phyloP scores from a whole-genome alignment of 1,140 invertebrate genomes.

The Cardiocondyla obscurior region DNA sequence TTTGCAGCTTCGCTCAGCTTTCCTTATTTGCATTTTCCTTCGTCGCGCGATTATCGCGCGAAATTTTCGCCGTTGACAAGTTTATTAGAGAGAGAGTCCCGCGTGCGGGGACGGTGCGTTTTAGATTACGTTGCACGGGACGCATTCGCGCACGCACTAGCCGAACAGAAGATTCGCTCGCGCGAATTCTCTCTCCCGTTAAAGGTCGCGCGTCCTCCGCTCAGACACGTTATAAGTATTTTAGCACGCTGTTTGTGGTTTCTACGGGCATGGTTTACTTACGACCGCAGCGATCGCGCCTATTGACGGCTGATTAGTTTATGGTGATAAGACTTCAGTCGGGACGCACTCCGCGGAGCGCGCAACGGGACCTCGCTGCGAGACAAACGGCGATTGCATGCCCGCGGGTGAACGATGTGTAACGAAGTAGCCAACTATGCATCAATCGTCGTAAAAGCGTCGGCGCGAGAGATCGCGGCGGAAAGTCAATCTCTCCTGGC shows the following conservation, averaged over 20 bases:
- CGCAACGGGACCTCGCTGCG: constrained; percentile 44
- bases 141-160: constrained; percentile 16
- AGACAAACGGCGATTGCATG: constrained; percentile 26
- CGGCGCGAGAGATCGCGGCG: constrained; percentile 37
- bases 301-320: constrained; percentile 71
- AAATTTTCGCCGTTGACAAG: constrained; percentile 76
- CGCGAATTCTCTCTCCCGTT: constrained; percentile 42
- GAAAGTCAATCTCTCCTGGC: constrained; percentile 59
- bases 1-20: neutral
- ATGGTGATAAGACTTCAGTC: constrained; percentile 69
- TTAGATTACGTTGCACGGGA: constrained; percentile 51
- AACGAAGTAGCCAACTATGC: constrained; percentile 64
- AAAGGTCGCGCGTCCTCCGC: constrained; percentile 59
- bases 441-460: constrained; percentile 67
- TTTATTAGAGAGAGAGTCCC: constrained; percentile 74
- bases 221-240: constrained; percentile 49
- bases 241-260: constrained; percentile 53
- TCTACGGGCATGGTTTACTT: constrained; percentile 42
- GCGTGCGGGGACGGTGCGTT: constrained; percentile 49
- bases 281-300: constrained; percentile 45
- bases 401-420: constrained; percentile 63
- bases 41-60: constrained; percentile 62
- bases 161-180: constrained; percentile 14
- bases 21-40: constrained; percentile 38
- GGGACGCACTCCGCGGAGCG: constrained; percentile 16